phyloP scores from a whole-genome alignment of 2,888 invertebrate species.

The Dynastes hyllus region DNA sequence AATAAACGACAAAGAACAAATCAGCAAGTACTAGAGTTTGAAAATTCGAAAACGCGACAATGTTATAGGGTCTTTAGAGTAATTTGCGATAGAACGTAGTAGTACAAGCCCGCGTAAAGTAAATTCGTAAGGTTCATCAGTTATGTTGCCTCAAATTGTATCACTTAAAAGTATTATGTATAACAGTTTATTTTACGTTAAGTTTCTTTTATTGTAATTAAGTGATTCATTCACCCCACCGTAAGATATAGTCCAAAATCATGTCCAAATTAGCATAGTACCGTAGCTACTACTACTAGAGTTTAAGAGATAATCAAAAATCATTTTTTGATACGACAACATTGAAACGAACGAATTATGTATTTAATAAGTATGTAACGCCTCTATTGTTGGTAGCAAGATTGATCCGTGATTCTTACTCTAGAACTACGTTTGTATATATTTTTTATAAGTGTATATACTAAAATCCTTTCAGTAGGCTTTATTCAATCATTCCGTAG shows the following conservation, averaged over 20 bases:
- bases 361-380: background rate
- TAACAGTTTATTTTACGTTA: background rate
- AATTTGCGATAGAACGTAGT: background rate
- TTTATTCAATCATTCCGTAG: too few relatives aligned
- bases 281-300: background rate
- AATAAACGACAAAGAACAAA: conserved; percentile 21
- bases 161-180: conserved; percentile 27
- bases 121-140: background rate
- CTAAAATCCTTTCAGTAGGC: too few relatives aligned
- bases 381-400: background rate
- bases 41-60: background rate
- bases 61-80: background rate
- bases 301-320: conserved; percentile 15
- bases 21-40: conserved; percentile 32
- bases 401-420: background rate
- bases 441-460: too few relatives aligned
- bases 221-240: background rate
- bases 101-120: background rate
- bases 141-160: conserved; percentile 13
- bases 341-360: conserved; percentile 24
- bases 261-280: conserved; percentile 26
- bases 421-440: too few relatives aligned
- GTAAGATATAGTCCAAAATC: conserved; percentile 31
- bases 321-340: conserved; percentile 34
- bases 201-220: background rate